Base-by-base conservation (phyloP, 2,888 invertebrate species). In the Iselma pallidipennis region DNA sequence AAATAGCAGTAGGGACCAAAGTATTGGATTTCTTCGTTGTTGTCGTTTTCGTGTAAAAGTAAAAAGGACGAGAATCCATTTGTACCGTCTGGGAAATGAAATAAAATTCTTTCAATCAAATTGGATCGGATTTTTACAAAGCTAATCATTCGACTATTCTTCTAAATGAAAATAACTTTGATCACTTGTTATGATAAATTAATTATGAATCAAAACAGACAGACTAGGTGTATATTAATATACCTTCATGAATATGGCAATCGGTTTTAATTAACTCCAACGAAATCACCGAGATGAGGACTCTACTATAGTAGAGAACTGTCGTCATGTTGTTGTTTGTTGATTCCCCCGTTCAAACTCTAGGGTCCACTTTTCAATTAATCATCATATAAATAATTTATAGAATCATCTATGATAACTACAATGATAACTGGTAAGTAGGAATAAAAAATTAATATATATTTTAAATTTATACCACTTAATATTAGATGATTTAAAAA, bases 381-480 rank as follows among this genome's bases (percentile, higher is more conserved):
- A 37, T 37, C 19, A 31, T 16, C 31, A 55, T 25, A 60, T 60
- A 42, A 33, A 60, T 60, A 29, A 60, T 60, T 55, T 54, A 60
- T 60, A n/a, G 37, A 2, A 16, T 37, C 23, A 29, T 0, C 23
- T 14, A 33, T 19, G 55, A n/a, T 26, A 49, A 33, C 33, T 52
- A 51, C 55, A 60, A 51, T 59, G 49, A 37, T 59, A 33, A 14
- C 53, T 49, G 48, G 31, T 45, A 53, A 37, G 42, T 16, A n/a
- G n/a, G n/a, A n/a, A n/a, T n/a, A n/a, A n/a, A n/a, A n/a, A n/a
- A n/a, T n/a, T n/a, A n/a, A n/a, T 14, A 37, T 37, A 37, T 37
- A 42, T 58, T 58, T 33, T 57, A 57, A 58, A 58, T 52, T 49
- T 45, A 37, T 37, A 14, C 42, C 52, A 31, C 51, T 51, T 57